Evolutionary conservation across 2,797 vertebrate genomes (phyloP), one percentile per base, ranked within the genome.

Genomic region (Gobio occitaniae): DNA sequence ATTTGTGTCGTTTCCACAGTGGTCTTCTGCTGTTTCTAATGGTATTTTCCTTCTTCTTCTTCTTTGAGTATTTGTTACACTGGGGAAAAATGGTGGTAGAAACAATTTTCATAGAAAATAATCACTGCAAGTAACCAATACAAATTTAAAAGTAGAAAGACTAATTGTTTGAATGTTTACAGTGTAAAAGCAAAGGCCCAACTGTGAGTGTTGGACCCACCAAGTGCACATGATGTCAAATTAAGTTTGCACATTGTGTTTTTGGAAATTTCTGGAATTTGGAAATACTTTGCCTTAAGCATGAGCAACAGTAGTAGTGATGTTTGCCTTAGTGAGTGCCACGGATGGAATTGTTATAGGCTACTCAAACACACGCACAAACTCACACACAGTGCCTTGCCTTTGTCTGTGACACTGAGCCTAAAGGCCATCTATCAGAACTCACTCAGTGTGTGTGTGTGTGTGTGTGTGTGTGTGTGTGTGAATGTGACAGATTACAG

Each of bases 361-460:
- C 59, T 29, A 63, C 59, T 63, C 59, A 63, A 13, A 29, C n/a
- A 63, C 59, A 61, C n/a, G 0, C 59, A 29, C 61, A 78, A n/a
- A 78, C 76, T 83, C 71, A 69, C 89, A 90, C 91, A 92, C 93
- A 91, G 81, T 86, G 89, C 90, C 78, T 88, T 66, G 93, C 94
- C 93, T 96, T 93, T 93, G 91, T 95, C 94, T 93, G 90, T 77
- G 87, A 91, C 91, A 90, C 91, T 77, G 5, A 70, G 83, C 85
- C 88, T 92, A 89, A 50, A 81, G 71, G 68, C 90, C 91, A 93
- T 90, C 83, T 90, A 90, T 93, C 93, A 93, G 91, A 92, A 91
- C 89, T 91, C 89, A 59, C 82, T 90, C 86, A 87, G 71, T 74
- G 84, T 65, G 81, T 82, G 47, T 50, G 72, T 44, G 41, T 72